Evolutionary conservation across 2,888 invertebrate genomes (phyloP).

Genomic region (Timandra comae): DNA sequence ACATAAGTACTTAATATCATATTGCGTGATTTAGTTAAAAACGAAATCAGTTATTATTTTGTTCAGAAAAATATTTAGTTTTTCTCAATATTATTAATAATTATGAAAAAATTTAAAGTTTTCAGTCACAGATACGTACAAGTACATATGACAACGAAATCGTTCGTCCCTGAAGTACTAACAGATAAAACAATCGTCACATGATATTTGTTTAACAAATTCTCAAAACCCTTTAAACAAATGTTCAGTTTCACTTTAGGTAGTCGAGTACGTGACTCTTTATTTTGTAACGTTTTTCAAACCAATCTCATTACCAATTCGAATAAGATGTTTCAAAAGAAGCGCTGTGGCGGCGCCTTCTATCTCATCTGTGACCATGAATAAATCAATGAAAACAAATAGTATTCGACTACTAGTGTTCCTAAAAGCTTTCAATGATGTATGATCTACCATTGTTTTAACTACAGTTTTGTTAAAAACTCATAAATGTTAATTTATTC

Average conservation of each 20-base stretch:
- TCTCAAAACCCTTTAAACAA: slow-evolving; percentile 39
- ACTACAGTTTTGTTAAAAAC: slow-evolving; percentile 54
- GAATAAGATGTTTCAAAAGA: slow-evolving; percentile 60
- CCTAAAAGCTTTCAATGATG: slow-evolving; percentile 60
- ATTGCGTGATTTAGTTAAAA: too few species aligned
- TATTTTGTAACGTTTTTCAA: slow-evolving; percentile 56
- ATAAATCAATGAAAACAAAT: slow-evolving; percentile 77
- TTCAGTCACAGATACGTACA: too few species aligned
- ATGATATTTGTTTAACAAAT: slow-evolving; percentile 37
- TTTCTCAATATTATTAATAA: too few species aligned
- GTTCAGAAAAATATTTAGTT: too few species aligned
- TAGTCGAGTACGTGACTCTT: slow-evolving; percentile 49
- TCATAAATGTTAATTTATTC: slow-evolving; percentile 71
- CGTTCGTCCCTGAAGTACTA: too few species aligned
- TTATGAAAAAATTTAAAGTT: too few species aligned
- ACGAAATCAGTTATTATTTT: too few species aligned
- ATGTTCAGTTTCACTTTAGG: slow-evolving; percentile 55
- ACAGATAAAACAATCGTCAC: slow-evolving; percentile 21
- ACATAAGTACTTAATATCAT: too few species aligned
- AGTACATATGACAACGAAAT: too few species aligned
- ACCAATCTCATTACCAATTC: slow-evolving; percentile 67
- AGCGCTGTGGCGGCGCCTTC: slow-evolving; percentile 67
- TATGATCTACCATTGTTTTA: slow-evolving; percentile 66
- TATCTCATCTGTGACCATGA: slow-evolving; percentile 66
- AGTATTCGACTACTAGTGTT: slow-evolving; percentile 73